Evolutionary conservation across 2,113 vertebrate genomes (phyloP).

Genomic region (Corythornis madagascariensis): DNA sequence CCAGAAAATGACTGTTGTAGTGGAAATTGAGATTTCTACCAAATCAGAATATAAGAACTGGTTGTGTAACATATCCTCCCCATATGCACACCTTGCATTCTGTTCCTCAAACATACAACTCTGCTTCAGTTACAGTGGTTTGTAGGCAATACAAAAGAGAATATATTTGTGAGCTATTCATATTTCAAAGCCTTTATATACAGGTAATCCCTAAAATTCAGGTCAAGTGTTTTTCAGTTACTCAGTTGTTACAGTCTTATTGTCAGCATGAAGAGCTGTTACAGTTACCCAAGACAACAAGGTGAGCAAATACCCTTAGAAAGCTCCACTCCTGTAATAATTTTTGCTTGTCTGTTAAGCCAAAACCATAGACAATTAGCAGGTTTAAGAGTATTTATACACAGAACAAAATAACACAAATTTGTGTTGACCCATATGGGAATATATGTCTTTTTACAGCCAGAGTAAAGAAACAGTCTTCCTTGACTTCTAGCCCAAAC

Average conservation of each 20-base stretch:
- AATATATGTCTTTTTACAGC: neutral
- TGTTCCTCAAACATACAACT: accelerated
- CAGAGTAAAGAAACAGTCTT: conserved; percentile 30
- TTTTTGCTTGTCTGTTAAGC: neutral
- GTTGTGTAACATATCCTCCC: neutral
- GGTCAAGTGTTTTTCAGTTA: neutral
- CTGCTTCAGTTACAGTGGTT: neutral
- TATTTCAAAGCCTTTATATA: neutral
- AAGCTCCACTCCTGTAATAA: neutral
- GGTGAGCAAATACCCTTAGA: neutral
- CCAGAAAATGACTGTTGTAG: neutral
- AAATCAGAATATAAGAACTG: neutral
- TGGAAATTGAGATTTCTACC: neutral
- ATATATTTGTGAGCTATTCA: neutral
- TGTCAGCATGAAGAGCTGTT: neutral
- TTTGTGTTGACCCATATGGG: neutral
- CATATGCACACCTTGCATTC: neutral
- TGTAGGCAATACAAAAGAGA: neutral
- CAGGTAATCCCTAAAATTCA: neutral
- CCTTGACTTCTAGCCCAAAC: conserved; percentile 7
- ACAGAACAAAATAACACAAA: neutral
- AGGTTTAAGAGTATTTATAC: neutral
- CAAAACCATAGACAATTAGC: neutral
- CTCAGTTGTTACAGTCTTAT: neutral
- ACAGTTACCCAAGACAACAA: neutral